Percentiles rank a stretch among this genome's conserved stretches.
These are phyloP conservation scores for Nymphalis polychloros DNA, from an alignment of 2,888 invertebrate genomes.

Conservation along the genomic window DNA sequence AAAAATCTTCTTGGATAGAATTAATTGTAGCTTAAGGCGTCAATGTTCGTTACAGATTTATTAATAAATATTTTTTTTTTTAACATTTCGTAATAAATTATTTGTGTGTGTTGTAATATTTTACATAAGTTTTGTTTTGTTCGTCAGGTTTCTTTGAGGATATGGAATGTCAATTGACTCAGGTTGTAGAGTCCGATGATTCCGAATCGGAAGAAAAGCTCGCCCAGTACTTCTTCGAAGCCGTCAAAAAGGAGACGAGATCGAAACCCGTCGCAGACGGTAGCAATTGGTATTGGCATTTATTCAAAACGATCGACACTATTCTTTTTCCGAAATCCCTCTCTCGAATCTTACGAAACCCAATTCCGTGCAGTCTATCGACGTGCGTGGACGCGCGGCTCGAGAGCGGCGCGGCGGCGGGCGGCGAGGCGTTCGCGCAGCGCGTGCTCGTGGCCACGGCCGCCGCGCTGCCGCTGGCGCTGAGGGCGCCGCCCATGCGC, in stretches of 20 bases:
- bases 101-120: background rate
- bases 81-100: background rate
- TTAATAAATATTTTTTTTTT: background rate
- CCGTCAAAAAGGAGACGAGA: constrained; percentile 67
- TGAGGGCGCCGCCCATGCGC: constrained; percentile 48
- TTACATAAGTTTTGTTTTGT: background rate
- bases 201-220: constrained; percentile 90
- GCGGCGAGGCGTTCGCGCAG: constrained; percentile 88
- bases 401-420: constrained; percentile 89
- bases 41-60: background rate
- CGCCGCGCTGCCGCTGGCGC: constrained; percentile 54
- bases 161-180: constrained; percentile 77
- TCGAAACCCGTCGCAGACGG: constrained; percentile 60
- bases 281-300: constrained; percentile 55
- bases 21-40: background rate
- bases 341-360: background rate
- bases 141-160: constrained; percentile 32
- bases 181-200: constrained; percentile 90
- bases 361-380: constrained; percentile 57
- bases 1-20: constrained; percentile 38
- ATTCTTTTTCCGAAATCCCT: background rate
- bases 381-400: constrained; percentile 82
- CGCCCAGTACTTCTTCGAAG: constrained; percentile 83
- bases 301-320: no score
- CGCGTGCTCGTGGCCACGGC: constrained; percentile 75